Evolutionary conservation across 2,113 vertebrate genomes (phyloP).

Genomic region (Leptodactylus fuscus): DNA sequence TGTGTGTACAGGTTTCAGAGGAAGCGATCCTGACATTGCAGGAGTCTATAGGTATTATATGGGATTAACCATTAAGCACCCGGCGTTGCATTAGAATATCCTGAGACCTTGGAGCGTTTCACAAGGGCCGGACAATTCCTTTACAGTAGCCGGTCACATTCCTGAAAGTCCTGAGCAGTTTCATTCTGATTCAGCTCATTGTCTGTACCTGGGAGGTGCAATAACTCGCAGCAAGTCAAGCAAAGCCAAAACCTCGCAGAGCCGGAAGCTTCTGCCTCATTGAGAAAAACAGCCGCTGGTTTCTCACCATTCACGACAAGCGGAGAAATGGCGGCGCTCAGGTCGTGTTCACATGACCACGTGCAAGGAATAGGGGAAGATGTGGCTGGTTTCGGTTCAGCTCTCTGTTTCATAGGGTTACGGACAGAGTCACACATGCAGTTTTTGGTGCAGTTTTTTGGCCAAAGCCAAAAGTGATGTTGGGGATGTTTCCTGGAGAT

Average conservation of each 20-base stretch:
- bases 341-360: neutral
- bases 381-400: neutral
- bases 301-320: constrained; percentile 27
- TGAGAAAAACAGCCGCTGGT: constrained; percentile 3
- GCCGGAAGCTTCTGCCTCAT: constrained; percentile 29
- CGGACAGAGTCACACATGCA: too few species aligned
- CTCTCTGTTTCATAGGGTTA: too few species aligned
- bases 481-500: too few species aligned
- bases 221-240: constrained; percentile 39
- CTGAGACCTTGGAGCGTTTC: too few species aligned
- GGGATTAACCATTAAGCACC: neutral
- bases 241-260: constrained; percentile 22
- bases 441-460: too few species aligned
- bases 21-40: neutral
- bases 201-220: constrained; percentile 42
- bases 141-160: constrained; percentile 3
- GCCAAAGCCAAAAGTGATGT: too few species aligned
- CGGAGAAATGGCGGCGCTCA: neutral
- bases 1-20: neutral
- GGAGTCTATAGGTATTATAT: neutral
- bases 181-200: constrained; percentile 32
- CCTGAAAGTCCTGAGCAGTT: constrained; percentile 1
- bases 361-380: neutral
- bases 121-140: neutral
- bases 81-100: too few species aligned